Percentiles rank a stretch among this genome's conserved stretches.
These are phyloP conservation scores for Urocyon cinereoargenteus DNA, from an alignment of 2,797 vertebrate species.

Conservation along the genomic window DNA sequence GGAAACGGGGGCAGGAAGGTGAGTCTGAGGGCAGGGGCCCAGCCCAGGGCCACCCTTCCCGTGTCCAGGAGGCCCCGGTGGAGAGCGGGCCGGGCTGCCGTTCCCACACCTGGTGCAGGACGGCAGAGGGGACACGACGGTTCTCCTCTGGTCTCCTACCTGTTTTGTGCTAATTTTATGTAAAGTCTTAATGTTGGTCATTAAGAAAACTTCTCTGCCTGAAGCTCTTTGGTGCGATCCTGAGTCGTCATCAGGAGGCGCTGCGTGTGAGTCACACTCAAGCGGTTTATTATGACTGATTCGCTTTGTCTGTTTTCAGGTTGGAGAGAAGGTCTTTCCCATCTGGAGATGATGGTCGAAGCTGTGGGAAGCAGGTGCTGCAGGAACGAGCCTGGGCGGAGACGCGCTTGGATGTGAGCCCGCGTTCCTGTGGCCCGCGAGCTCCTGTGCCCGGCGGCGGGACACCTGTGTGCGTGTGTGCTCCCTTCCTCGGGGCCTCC, in stretches of 20 bases:
- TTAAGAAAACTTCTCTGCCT: not conserved
- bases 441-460: not conserved
- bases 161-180: not conserved
- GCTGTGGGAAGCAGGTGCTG: not conserved
- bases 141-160: too few species aligned
- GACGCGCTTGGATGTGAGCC: not conserved
- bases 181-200: not conserved
- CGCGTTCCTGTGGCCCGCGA: not conserved
- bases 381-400: not conserved
- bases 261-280: not conserved
- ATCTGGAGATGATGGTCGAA: conserved; percentile 74
- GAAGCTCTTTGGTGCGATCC: not conserved
- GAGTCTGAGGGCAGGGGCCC: too few species aligned
- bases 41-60: too few species aligned
- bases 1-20: too few species aligned
- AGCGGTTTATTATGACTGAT: too few species aligned
- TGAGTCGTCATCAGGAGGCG: not conserved
- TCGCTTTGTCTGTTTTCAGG: conserved; percentile 44
- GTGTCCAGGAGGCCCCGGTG: too few species aligned
- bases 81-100: too few species aligned
- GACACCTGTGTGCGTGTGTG: fast-evolving
- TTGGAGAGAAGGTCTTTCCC: conserved; percentile 79
- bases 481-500: not conserved
- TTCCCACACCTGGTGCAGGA: too few species aligned
- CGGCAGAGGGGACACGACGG: too few species aligned